Evolutionary conservation across 2,888 invertebrate species (phyloP).

Genomic region (Smittia sp.): DNA sequence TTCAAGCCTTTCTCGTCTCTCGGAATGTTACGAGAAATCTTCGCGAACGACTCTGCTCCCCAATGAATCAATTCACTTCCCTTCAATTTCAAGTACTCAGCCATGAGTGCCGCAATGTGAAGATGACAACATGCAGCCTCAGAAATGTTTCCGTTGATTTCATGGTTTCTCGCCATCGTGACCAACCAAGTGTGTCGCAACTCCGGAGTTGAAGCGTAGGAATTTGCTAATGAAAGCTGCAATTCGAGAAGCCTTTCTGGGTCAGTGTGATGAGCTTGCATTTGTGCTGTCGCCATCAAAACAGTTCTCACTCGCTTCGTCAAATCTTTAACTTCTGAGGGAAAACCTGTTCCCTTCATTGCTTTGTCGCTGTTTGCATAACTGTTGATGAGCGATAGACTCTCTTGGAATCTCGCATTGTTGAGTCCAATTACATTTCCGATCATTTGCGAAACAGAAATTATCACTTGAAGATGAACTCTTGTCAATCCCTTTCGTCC

Average conservation of each 20-base stretch:
- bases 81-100: conserved; percentile 83
- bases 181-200: conserved; percentile 94
- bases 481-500: conserved; percentile 78
- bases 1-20: conserved; percentile 82
- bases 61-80: conserved; percentile 58
- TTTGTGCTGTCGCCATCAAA: conserved; percentile 89
- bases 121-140: conserved; percentile 95
- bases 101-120: conserved; percentile 92
- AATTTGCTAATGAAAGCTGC: conserved; percentile 88
- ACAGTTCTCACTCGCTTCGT: conserved; percentile 92
- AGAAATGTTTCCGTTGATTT: conserved; percentile 77
- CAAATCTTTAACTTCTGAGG: conserved; percentile 87
- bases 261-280: conserved; percentile 85
- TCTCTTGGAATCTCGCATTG: conserved; percentile 93
- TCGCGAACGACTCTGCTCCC: conserved; percentile 83
- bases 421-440: conserved; percentile 88
- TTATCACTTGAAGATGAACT: conserved; percentile 91
- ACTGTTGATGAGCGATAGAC: conserved; percentile 86
- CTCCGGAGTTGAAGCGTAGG: conserved; percentile 91
- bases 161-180: conserved; percentile 85
- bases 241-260: conserved; percentile 88
- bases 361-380: conserved; percentile 91
- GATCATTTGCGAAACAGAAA: conserved; percentile 90
- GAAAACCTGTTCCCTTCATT: conserved; percentile 90
- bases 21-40: conserved; percentile 83